A percentile compares a stretch with the other conserved stretches of the same genome.
phyloP scores from a whole-genome alignment of 2,797 vertebrate genomes.

The Phalloptychus januarius region DNA sequence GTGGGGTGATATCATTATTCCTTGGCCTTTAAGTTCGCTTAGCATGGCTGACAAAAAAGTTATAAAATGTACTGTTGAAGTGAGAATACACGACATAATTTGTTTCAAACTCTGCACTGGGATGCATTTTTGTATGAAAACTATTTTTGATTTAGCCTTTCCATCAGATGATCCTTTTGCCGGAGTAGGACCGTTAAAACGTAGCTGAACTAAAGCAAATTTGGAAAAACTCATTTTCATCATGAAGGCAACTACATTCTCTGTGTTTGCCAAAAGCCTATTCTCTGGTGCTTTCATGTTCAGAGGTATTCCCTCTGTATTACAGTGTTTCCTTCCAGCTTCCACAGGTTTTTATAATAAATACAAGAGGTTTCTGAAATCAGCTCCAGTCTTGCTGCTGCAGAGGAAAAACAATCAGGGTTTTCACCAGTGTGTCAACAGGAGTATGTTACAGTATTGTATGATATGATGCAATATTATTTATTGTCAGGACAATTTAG shows the following conservation, averaged over 20 bases:
- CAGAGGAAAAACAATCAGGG: neutral
- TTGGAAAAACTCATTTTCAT: neutral
- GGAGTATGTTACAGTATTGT: neutral
- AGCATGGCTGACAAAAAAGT: neutral
- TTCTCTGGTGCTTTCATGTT: neutral
- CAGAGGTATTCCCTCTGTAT: neutral
- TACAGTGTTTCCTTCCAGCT: neutral
- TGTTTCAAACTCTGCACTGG: neutral
- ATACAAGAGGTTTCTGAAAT: neutral
- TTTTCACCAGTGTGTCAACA: neutral
- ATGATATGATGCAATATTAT: neutral
- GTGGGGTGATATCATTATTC: slow-evolving; percentile 20
- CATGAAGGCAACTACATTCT: neutral
- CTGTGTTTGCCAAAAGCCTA: neutral
- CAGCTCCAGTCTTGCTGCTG: neutral
- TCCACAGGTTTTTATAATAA: neutral
- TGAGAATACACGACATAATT: neutral
- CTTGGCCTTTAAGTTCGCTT: neutral
- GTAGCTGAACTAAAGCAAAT: neutral
- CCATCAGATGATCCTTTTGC: neutral
- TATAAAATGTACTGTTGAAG: slow-evolving; percentile 1
- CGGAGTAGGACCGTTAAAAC: neutral
- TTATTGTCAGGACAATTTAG: neutral
- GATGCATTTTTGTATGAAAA: neutral
- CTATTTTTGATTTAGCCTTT: neutral